phyloP scores from a whole-genome alignment of 2,888 invertebrate species.

The Lepeophtheirus nordmannii region DNA sequence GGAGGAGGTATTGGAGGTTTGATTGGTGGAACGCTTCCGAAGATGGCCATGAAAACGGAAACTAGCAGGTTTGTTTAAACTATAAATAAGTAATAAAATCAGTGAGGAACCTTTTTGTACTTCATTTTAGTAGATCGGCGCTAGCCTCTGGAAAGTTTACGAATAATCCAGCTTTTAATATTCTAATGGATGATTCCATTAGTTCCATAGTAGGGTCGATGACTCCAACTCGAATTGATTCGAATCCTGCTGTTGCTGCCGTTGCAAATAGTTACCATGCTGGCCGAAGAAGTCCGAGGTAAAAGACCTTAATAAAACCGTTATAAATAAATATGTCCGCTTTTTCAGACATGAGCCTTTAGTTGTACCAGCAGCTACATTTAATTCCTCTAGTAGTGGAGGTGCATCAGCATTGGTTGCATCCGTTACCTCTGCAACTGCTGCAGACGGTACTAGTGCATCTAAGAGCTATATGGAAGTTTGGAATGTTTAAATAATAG shows the following conservation, averaged over 20 bases:
- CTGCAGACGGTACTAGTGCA: not conserved
- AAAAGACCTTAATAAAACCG: not conserved
- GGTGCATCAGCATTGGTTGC: not conserved
- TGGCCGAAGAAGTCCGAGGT: not conserved
- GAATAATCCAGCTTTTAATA: constrained; percentile 1
- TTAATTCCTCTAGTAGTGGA: constrained; percentile 1
- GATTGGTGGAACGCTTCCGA: not conserved
- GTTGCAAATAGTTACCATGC: not conserved
- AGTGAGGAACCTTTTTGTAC: too few species aligned
- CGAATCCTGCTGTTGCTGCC: not conserved
- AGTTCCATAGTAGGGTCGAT: constrained; percentile 9
- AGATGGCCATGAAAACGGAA: not conserved
- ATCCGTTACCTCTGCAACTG: not conserved
- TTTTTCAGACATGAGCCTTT: not conserved
- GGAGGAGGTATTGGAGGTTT: too few species aligned
- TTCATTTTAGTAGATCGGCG: not conserved
- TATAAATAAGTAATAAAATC: too few species aligned
- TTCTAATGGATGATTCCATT: constrained; percentile 18
- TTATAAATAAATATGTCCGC: not conserved
- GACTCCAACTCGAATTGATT: constrained; percentile 7
- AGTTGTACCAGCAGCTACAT: not conserved
- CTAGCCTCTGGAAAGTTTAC: not conserved
- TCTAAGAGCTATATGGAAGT: constrained; percentile 19
- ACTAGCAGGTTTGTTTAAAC: not conserved
- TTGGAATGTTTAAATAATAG: constrained; percentile 25